These are phyloP conservation scores for Gonatopus flavifemur DNA, from an alignment of 1,140 invertebrate species.

Conservation along the genomic window DNA sequence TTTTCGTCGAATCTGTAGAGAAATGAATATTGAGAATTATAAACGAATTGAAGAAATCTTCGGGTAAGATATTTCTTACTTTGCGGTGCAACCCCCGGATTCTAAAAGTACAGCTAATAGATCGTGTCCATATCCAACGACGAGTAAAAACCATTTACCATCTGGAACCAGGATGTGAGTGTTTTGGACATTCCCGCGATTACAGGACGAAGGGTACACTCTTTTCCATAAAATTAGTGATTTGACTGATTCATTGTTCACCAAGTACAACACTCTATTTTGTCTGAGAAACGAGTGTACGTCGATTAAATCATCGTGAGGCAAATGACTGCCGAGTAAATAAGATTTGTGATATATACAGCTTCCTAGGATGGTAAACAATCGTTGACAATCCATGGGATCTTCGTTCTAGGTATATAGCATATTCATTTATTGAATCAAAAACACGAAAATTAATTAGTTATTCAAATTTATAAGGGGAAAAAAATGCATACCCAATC, in stretches of 20 bases:
- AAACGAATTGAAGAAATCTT: not conserved
- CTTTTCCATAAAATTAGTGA: conserved; percentile 77
- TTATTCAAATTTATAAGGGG: not conserved
- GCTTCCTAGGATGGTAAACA: conserved; percentile 75
- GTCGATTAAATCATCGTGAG: conserved; percentile 69
- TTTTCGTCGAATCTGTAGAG: conserved; percentile 48
- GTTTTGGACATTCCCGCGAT: conserved; percentile 31
- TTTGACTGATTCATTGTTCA: conserved; percentile 66
- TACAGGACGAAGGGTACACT: conserved; percentile 63
- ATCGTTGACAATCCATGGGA: conserved; percentile 72
- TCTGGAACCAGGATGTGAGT: conserved; percentile 48
- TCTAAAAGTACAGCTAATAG: conserved; percentile 73
- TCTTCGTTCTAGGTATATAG: conserved; percentile 70
- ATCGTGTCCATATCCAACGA: conserved; percentile 73
- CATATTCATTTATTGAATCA: conserved; percentile 8
- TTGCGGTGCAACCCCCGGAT: conserved; percentile 63
- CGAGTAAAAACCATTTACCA: conserved; percentile 70
- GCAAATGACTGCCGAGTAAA: conserved; percentile 71
- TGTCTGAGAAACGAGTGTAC: conserved; percentile 70
- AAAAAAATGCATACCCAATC: conserved; percentile 65
- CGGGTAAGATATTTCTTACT: conserved; percentile 45
- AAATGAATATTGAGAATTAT: not conserved
- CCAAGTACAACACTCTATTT: conserved; percentile 68
- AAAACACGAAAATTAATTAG: not conserved
- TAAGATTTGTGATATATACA: conserved; percentile 74